Conservation (phyloP, 2,113 vertebrate genomes). For the Ranitomeya variabilis region DNA sequence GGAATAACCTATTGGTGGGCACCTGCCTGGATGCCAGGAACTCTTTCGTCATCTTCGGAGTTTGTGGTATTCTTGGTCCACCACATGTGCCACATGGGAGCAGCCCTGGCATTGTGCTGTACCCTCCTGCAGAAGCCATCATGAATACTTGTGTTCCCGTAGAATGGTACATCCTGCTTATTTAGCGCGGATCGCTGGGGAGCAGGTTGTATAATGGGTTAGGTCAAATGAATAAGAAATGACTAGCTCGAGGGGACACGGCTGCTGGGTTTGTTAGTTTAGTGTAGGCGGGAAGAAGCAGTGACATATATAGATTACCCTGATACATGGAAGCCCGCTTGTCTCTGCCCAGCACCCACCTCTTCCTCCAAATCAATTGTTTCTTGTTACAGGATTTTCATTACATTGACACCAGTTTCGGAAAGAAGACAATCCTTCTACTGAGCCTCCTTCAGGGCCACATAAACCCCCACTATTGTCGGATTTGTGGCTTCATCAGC, state of each 20-base stretch:
- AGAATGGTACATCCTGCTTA: background rate
- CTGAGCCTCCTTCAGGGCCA: background rate
- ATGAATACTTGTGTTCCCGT: background rate
- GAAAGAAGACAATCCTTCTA: background rate
- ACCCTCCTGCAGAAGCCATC: background rate
- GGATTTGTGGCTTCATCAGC: too few species aligned
- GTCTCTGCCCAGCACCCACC: background rate
- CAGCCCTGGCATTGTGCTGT: background rate
- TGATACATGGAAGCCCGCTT: background rate
- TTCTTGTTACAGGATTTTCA: background rate
- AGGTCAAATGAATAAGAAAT: conserved; percentile 42
- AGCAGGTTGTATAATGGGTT: conserved; percentile 17
- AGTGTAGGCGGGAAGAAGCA: background rate
- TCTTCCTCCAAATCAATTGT: conserved; percentile 5
- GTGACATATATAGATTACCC: background rate
- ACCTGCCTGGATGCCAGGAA: background rate
- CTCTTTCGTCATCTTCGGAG: background rate
- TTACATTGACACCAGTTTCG: background rate
- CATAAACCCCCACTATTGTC: background rate
- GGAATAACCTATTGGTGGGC: background rate
- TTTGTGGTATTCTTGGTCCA: background rate
- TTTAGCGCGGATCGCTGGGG: conserved; percentile 10
- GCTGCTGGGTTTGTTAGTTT: conserved; percentile 9
- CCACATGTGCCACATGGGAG: background rate
- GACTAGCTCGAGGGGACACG: conserved; percentile 25